Base-by-base conservation (phyloP, 23 tunicate genomes). In the Ascidia mentula region DNA sequence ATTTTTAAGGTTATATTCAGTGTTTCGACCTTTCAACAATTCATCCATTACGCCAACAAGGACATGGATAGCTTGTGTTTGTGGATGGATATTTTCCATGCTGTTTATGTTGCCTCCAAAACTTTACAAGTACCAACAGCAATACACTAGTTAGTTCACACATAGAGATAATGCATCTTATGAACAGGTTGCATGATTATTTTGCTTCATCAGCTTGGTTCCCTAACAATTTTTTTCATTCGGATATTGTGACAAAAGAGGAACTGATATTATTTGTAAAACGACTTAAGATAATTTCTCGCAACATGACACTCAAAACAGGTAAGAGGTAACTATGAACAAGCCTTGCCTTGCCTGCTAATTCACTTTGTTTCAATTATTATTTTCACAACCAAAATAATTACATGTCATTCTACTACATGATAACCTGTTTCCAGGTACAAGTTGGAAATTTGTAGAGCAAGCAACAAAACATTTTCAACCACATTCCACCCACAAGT, bases 1-100 rank as follows among this genome's bases (percentile, higher is more conserved):
- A n/a, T n/a, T n/a, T 74, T 74, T 74, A 18, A 80, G 84, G 31
- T 80, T 80, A 76, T 70, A 38, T 22, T 74, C 84, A 1, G 84
- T 80, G 34, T 80, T 45, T 24, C 65, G 72, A 38, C 84, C 84
- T 18, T 80, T 80, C 84, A 38, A 71, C 65, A 71, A 61, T 26
- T 28, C 77, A 22, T 69, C 74, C 7, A 28, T 80, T n/a, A 38
- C 40, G 39, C 75, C 84, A 3, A 37, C 20, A 31, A 80, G 70
- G 37, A 39, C 72, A 4, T 36, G 24, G 22, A 1, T 80, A 60
- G 31, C 72, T 20, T 80, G 84, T 26, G 1, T 71, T 36, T 39
- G 60, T 30, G 42, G 77, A 8, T 80, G 84, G 84, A 37, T 80
- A 8, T 0, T 80, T 39, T 74, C 72, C 13, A 24, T 80, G 26